These are phyloP conservation scores for Larimichthys crocea DNA, from an alignment of 2,113 vertebrate genomes.

Conservation along the genomic window DNA sequence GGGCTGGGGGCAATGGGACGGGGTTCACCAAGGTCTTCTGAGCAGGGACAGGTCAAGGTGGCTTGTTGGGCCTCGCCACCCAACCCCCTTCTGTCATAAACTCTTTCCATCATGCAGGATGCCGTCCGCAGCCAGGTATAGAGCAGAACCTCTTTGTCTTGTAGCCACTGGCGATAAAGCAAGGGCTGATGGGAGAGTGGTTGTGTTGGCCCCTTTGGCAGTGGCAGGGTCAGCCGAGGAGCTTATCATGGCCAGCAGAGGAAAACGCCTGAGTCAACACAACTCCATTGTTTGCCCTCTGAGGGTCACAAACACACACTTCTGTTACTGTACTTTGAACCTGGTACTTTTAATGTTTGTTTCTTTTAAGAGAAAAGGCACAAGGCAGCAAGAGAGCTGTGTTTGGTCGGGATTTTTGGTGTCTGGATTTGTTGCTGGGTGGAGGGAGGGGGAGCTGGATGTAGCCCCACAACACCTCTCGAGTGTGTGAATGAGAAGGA, in stretches of 20 bases:
- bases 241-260: constrained; percentile 56
- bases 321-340: constrained; percentile 56
- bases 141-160: constrained; percentile 75
- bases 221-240: constrained; percentile 64
- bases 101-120: constrained; percentile 71
- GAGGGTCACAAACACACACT: constrained; percentile 63
- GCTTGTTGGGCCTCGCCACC: constrained; percentile 61
- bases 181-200: constrained; percentile 68
- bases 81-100: constrained; percentile 67
- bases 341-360: constrained; percentile 56
- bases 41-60: constrained; percentile 86
- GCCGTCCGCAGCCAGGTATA: constrained; percentile 67
- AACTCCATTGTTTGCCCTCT: constrained; percentile 65
- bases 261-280: constrained; percentile 76
- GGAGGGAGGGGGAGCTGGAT: constrained; percentile 53
- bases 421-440: constrained; percentile 48
- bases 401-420: constrained; percentile 38
- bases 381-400: constrained; percentile 33
- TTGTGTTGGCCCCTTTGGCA: constrained; percentile 49
- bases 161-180: constrained; percentile 70
- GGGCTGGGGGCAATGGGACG: constrained; percentile 43
- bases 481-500: constrained; percentile 77
- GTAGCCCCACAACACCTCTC: constrained; percentile 73
- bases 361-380: constrained; percentile 48
- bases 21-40: constrained; percentile 71